phyloP scores from a whole-genome alignment of 2,888 invertebrate genomes.

The Platypus cylindrus region DNA sequence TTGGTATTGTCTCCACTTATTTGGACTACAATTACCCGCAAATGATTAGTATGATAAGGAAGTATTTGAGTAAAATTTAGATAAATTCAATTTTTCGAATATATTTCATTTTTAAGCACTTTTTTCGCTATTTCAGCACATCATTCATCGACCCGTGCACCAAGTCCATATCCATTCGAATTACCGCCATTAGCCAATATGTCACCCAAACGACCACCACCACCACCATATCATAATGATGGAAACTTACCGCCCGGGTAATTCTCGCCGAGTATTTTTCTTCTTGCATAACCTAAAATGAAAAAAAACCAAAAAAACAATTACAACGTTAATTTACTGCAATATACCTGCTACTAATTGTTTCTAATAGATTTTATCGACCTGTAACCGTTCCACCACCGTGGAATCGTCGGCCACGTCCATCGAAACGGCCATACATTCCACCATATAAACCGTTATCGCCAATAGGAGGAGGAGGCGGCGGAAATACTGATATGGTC shows the following conservation, averaged over 20 bases:
- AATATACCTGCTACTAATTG: no score
- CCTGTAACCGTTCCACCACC: slow-evolving; percentile 46
- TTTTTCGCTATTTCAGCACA: no score
- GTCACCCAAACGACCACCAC: slow-evolving; percentile 40
- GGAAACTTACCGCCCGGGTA: slow-evolving; percentile 39
- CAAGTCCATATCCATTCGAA: slow-evolving; percentile 67
- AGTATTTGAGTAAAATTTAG: slow-evolving; percentile 1
- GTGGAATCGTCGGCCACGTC: slow-evolving; percentile 41
- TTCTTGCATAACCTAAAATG: no score
- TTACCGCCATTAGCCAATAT: slow-evolving; percentile 49
- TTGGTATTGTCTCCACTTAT: no score
- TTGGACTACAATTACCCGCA: no score
- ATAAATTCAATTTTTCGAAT: background rate
- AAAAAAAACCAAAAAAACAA: background rate
- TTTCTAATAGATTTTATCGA: slow-evolving; percentile 25
- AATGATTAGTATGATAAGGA: no score
- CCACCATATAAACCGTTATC: slow-evolving; percentile 52
- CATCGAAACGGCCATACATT: slow-evolving; percentile 39
- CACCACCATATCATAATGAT: slow-evolving; percentile 9
- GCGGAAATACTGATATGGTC: slow-evolving; percentile 27
- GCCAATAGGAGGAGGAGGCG: no score
- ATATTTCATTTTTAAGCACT: slow-evolving; percentile 25
- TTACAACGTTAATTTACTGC: no score
- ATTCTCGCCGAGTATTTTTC: background rate
- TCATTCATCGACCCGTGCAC: slow-evolving; percentile 38